These are phyloP conservation scores for Lepidurus couesii DNA, from an alignment of 1,140 invertebrate species.

Conservation along the genomic window DNA sequence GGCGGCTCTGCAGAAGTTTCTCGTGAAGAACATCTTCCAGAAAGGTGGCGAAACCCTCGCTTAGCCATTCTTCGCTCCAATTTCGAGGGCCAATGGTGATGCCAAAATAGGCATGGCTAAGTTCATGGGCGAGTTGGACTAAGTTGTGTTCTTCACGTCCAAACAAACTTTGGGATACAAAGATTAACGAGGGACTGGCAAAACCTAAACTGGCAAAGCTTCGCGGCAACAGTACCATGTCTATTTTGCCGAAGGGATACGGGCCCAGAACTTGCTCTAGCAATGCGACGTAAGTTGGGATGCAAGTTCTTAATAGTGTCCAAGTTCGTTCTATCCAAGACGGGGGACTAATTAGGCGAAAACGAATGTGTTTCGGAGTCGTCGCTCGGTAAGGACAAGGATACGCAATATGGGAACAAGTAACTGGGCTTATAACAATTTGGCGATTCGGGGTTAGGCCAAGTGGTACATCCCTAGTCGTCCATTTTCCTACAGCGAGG, in stretches of 20 bases:
- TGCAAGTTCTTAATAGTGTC: constrained; percentile 13
- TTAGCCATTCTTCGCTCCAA: constrained; percentile 51
- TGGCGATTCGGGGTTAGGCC: neutral
- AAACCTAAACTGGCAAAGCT: constrained; percentile 48
- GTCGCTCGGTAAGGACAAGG: constrained; percentile 25
- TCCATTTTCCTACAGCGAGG: constrained; percentile 45
- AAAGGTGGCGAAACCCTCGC: constrained; percentile 49
- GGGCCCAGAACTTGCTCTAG: constrained; percentile 42
- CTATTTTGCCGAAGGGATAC: constrained; percentile 46
- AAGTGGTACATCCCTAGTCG: constrained; percentile 26
- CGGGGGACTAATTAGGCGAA: neutral
- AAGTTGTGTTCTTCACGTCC: constrained; percentile 41
- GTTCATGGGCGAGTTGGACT: constrained; percentile 45
- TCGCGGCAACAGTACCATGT: constrained; percentile 46
- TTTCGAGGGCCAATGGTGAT: constrained; percentile 46
- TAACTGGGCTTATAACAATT: neutral
- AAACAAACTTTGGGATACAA: constrained; percentile 46
- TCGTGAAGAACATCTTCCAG: constrained; percentile 44
- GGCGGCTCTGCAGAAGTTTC: neutral
- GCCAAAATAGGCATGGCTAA: constrained; percentile 48
- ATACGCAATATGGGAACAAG: constrained; percentile 27
- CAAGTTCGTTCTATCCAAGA: constrained; percentile 10
- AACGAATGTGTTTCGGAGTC: neutral
- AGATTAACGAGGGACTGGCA: constrained; percentile 47
- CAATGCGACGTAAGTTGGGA: constrained; percentile 36